Conservation (phyloP, 2,888 invertebrate species). For the Nomada ruficornis region DNA sequence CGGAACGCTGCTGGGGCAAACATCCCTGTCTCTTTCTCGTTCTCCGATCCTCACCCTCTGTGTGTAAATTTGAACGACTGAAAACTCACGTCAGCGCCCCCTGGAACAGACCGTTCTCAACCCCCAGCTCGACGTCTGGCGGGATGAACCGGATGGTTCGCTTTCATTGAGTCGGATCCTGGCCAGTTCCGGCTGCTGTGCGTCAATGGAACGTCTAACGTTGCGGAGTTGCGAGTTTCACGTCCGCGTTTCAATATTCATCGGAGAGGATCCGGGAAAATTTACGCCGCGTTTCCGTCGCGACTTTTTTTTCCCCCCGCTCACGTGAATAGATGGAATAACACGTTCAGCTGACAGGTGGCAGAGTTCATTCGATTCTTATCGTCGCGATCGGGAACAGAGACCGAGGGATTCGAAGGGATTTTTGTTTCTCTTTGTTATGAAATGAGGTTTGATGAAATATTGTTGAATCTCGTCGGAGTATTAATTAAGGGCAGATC, state of each 20-base stretch:
- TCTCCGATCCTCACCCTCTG: constrained; percentile 36
- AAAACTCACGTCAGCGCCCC: constrained; percentile 63
- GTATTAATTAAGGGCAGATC: too few species aligned
- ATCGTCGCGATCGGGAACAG: neutral
- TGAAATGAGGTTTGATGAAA: neutral
- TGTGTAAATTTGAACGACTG: constrained; percentile 77
- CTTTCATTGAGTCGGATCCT: constrained; percentile 55
- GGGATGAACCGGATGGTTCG: constrained; percentile 44
- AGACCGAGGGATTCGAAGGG: neutral
- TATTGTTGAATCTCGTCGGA: neutral
- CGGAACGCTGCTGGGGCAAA: constrained; percentile 52
- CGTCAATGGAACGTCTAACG: constrained; percentile 56
- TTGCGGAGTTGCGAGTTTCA: constrained; percentile 20
- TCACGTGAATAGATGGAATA: neutral
- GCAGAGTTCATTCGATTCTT: constrained; percentile 5
- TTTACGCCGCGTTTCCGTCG: neutral
- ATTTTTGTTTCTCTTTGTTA: neutral
- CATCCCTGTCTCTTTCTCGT: constrained; percentile 42
- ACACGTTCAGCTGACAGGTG: neutral
- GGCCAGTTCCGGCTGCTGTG: constrained; percentile 45
- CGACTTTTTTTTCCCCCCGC: neutral
- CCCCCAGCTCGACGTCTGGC: constrained; percentile 31
- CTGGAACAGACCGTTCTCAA: constrained; percentile 32
- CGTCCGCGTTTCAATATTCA: constrained; percentile 51
- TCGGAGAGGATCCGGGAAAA: neutral